phyloP scores from a whole-genome alignment of 2,113 vertebrate genomes.

The Gasterosteus nipponicus region DNA sequence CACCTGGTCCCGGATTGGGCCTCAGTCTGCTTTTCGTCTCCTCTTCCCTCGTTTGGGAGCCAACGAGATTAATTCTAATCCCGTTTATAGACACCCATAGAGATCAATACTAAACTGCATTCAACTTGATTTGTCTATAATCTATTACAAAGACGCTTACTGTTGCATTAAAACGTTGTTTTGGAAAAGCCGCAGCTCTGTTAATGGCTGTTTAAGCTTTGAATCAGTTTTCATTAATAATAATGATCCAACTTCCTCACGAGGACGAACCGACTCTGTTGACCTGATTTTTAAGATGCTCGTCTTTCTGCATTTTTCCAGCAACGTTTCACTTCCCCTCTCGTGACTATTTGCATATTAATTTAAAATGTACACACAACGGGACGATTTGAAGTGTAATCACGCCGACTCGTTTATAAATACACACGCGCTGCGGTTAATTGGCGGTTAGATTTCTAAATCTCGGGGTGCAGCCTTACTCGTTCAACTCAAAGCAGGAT shows the following conservation, averaged over 20 bases:
- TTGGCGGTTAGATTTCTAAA: constrained; percentile 78
- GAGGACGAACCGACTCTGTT: constrained; percentile 41
- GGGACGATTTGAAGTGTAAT: constrained; percentile 72
- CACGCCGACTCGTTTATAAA: constrained; percentile 71
- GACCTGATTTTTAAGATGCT: constrained; percentile 67
- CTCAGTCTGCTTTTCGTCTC: constrained; percentile 68
- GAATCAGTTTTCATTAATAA: constrained; percentile 50
- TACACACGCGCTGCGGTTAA: constrained; percentile 67
- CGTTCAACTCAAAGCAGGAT: constrained; percentile 75
- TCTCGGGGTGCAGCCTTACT: constrained; percentile 75
- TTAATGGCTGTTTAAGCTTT: constrained; percentile 63
- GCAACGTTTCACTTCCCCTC: constrained; percentile 30
- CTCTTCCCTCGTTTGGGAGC: constrained; percentile 72
- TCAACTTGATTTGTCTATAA: constrained; percentile 78
- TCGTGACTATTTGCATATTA: constrained; percentile 74
- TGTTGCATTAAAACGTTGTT: constrained; percentile 69
- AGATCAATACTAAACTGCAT: constrained; percentile 79
- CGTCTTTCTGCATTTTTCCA: constrained; percentile 31
- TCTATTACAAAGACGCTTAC: constrained; percentile 79
- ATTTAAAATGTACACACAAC: constrained; percentile 70
- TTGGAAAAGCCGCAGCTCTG: constrained; percentile 37
- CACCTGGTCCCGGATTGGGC: constrained; percentile 77
- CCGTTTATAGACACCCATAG: constrained; percentile 78
- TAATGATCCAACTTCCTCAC: constrained; percentile 66
- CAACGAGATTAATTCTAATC: constrained; percentile 81